These are phyloP conservation scores for Oasisia sp. DNA, from an alignment of 2,888 invertebrate genomes.

Conservation along the genomic window DNA sequence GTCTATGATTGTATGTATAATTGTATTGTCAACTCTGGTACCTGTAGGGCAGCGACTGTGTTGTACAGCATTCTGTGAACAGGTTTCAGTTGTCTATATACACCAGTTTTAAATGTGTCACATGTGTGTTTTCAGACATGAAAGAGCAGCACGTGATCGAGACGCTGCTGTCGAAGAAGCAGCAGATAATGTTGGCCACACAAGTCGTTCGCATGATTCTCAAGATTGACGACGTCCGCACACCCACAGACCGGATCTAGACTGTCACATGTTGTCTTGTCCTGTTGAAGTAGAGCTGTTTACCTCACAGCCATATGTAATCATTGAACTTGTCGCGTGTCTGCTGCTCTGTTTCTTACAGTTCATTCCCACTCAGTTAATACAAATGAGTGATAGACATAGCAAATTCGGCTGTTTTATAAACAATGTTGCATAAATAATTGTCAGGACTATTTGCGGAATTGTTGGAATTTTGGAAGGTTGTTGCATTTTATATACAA, in stretches of 20 bases:
- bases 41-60: neutral
- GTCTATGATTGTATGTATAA: too few relatives aligned
- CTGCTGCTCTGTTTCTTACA: neutral
- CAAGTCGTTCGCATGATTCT: constrained; percentile 99
- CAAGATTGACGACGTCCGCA: constrained; percentile 96
- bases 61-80: neutral
- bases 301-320: neutral
- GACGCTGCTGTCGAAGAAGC: constrained; percentile 95
- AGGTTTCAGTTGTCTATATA: neutral
- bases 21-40: too few relatives aligned
- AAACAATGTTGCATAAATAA: too few relatives aligned
- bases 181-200: constrained; percentile 95
- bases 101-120: neutral
- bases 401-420: too few relatives aligned
- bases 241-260: constrained; percentile 51
- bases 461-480: too few relatives aligned
- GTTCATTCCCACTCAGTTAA: neutral
- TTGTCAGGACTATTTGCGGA: too few relatives aligned
- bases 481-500: too few relatives aligned
- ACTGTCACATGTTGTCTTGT: neutral
- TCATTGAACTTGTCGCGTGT: neutral
- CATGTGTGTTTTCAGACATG: constrained; percentile 79
- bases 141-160: constrained; percentile 94
- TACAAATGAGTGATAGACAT: too few relatives aligned
- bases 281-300: neutral